Conservation (phyloP, 2,797 vertebrate species). For the Philypnodon macrostomus region DNA sequence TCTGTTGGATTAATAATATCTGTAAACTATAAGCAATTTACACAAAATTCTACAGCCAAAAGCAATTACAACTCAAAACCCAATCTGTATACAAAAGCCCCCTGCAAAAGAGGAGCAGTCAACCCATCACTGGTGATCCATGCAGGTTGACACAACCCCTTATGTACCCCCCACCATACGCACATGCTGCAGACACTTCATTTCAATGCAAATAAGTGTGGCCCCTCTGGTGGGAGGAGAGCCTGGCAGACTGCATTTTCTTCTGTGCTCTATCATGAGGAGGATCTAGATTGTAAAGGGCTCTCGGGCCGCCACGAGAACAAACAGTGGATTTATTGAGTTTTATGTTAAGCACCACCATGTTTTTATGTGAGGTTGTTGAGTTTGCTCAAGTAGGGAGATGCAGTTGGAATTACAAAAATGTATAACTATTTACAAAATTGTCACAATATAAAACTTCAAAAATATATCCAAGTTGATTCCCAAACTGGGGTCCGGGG, state of each 20-base stretch:
- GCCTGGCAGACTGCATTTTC: conserved; percentile 63
- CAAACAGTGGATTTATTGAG: conserved; percentile 42
- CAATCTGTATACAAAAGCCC: conserved; percentile 23
- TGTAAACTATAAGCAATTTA: background rate
- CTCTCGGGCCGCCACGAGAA: conserved; percentile 39
- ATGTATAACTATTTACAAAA: too few relatives aligned
- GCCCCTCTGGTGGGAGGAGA: conserved; percentile 46
- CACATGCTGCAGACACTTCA: conserved; percentile 53
- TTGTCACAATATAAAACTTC: too few relatives aligned
- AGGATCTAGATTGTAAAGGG: conserved; percentile 54
- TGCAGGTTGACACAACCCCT: conserved; percentile 36
- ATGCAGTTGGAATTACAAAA: conserved; percentile 16
- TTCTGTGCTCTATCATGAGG: conserved; percentile 50
- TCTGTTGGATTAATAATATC: too few relatives aligned
- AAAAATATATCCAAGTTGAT: too few relatives aligned
- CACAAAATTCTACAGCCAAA: conserved; percentile 25
- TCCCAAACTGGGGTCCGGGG: too few relatives aligned
- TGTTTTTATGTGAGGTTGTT: conserved; percentile 26
- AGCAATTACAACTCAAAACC: conserved; percentile 34
- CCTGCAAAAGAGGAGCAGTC: conserved; percentile 41
- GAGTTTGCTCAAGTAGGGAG: conserved; percentile 20
- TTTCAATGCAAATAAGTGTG: conserved; percentile 76
- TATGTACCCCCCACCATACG: conserved; percentile 11
- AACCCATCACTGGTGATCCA: conserved; percentile 56
- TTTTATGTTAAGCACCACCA: conserved; percentile 43